A percentile compares a stretch with the other conserved stretches of the same genome.
phyloP scores from a whole-genome alignment of 2,113 vertebrate genomes.

The Pionites leucogaster region DNA sequence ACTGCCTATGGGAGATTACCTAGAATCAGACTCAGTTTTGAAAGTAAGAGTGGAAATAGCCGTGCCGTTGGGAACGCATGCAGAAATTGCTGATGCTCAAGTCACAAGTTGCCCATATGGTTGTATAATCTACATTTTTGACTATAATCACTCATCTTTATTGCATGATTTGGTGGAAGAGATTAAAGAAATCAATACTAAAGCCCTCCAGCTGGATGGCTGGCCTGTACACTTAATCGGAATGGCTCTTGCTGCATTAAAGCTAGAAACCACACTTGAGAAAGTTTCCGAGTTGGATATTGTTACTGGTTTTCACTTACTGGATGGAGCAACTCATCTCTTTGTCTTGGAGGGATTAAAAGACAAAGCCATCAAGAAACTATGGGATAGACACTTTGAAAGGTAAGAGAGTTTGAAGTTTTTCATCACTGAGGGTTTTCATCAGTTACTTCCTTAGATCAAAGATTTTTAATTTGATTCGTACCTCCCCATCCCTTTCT shows the following conservation, averaged over 20 bases:
- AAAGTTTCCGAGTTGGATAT: slow-evolving; percentile 71
- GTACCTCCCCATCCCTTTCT: background rate
- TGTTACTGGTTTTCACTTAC: slow-evolving; percentile 84
- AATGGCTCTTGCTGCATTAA: slow-evolving; percentile 65
- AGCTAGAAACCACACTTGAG: slow-evolving; percentile 39
- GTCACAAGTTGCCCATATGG: slow-evolving; percentile 61
- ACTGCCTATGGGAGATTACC: slow-evolving; percentile 75
- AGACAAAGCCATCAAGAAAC: slow-evolving; percentile 72
- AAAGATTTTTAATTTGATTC: background rate
- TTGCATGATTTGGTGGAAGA: slow-evolving; percentile 68
- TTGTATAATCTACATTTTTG: slow-evolving; percentile 78
- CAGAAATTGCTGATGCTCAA: background rate
- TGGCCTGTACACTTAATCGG: background rate
- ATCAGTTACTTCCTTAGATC: background rate
- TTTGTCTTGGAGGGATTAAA: slow-evolving; percentile 85
- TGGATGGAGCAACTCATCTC: slow-evolving; percentile 78
- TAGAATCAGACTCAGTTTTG: slow-evolving; percentile 75
- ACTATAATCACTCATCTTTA: slow-evolving; percentile 40
- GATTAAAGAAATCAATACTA: slow-evolving; percentile 76
- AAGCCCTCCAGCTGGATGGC: slow-evolving; percentile 69
- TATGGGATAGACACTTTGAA: slow-evolving; percentile 75
- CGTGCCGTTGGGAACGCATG: slow-evolving; percentile 32
- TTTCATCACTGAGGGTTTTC: background rate
- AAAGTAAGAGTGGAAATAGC: slow-evolving; percentile 80
- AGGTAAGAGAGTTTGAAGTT: slow-evolving; percentile 14